Evolutionary conservation across 2,113 vertebrate genomes (phyloP).

Genomic region (Bubo blakistoni): DNA sequence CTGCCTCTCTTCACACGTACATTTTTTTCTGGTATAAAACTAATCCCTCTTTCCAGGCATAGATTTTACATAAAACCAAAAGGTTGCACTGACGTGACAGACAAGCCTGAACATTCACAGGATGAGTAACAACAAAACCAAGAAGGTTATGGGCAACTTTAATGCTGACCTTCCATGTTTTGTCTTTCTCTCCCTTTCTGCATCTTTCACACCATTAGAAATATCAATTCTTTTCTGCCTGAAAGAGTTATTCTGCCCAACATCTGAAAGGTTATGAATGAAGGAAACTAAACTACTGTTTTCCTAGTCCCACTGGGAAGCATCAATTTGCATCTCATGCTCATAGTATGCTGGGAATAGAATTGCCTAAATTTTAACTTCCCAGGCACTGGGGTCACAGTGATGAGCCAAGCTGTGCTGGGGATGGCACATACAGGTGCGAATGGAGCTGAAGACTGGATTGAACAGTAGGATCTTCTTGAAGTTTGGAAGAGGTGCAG

Average conservation of each 20-base stretch:
- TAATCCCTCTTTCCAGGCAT: background rate
- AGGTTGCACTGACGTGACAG: background rate
- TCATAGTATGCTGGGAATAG: background rate
- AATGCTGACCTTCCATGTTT: background rate
- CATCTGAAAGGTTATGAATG: background rate
- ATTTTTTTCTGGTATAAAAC: background rate
- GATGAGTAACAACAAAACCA: conserved; percentile 13
- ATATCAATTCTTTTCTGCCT: background rate
- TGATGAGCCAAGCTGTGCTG: background rate
- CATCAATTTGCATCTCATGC: background rate
- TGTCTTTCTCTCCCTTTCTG: background rate
- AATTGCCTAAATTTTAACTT: background rate
- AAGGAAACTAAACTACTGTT: background rate
- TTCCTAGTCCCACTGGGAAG: background rate
- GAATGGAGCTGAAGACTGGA: background rate
- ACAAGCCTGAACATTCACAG: conserved; percentile 27
- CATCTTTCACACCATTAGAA: background rate
- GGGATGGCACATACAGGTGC: background rate
- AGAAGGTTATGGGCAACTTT: background rate
- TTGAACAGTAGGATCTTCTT: background rate
- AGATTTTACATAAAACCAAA: conserved; percentile 32
- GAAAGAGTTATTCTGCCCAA: background rate
- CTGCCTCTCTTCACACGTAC: background rate
- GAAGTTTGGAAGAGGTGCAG: background rate
- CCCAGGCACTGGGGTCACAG: background rate